These are phyloP conservation scores for Anoplophora glabripennis DNA, from an alignment of 1,140 invertebrate genomes.

Conservation along the genomic window DNA sequence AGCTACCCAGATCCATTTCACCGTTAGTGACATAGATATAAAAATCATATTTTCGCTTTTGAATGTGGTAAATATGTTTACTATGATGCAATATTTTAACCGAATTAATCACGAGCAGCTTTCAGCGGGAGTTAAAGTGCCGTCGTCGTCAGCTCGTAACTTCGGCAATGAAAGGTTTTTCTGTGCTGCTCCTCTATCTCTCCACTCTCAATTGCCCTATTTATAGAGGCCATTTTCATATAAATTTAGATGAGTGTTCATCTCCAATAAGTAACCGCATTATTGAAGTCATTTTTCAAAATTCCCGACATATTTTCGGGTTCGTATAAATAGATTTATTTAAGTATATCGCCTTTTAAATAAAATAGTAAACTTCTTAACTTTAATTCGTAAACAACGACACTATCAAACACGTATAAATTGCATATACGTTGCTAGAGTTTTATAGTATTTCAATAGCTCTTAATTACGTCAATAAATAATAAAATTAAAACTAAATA, in stretches of 20 bases:
- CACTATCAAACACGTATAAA: constrained; percentile 2
- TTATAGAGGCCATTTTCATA: constrained; percentile 34
- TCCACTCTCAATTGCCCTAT: constrained; percentile 28
- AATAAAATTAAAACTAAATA: too few species aligned
- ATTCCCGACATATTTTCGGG: constrained; percentile 30
- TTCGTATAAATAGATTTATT: constrained; percentile 31
- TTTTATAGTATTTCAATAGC: too few species aligned
- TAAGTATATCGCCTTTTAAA: constrained; percentile 23
- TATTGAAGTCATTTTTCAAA: constrained; percentile 37
- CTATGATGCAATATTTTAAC: constrained; percentile 14
- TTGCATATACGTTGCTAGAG: neutral
- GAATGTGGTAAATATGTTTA: too few species aligned
- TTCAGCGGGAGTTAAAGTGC: constrained; percentile 33
- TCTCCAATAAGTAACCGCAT: constrained; percentile 32
- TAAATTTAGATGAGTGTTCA: constrained; percentile 26
- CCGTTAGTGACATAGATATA: too few species aligned
- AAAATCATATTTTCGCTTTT: too few species aligned
- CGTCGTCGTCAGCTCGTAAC: constrained; percentile 41
- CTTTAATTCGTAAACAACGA: constrained; percentile 6
- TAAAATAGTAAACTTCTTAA: constrained; percentile 22
- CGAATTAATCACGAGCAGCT: constrained; percentile 25
- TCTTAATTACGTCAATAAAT: too few species aligned
- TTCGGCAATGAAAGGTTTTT: constrained; percentile 26
- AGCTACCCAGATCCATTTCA: too few species aligned
- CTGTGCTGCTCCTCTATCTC: constrained; percentile 7